Percentiles rank a stretch among this genome's conserved stretches.
Conservation (phyloP, 2,113 vertebrate species). For the Psammodynastes pulverulentus region DNA sequence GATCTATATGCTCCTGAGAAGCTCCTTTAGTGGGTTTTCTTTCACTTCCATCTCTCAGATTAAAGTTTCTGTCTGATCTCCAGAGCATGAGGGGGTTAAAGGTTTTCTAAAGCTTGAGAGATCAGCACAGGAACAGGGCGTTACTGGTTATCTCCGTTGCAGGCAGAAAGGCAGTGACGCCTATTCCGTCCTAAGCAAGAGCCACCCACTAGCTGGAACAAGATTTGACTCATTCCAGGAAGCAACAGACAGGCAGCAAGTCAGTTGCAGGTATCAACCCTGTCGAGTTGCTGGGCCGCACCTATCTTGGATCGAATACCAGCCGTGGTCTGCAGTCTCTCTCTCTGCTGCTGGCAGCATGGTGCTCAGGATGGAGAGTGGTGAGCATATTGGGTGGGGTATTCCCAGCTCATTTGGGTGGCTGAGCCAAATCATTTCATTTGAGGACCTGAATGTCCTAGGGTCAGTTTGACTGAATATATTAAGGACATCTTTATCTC, state of each 20-base stretch:
- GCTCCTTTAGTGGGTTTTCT: neutral
- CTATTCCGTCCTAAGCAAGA: neutral
- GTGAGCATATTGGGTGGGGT: neutral
- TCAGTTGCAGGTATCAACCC: neutral
- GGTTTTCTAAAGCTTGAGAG: rapidly evolving
- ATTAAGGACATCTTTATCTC: neutral
- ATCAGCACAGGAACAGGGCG: slow-evolving; percentile 44
- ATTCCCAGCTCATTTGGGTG: neutral
- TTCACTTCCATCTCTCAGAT: too few species aligned
- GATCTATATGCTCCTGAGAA: neutral
- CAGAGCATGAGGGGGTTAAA: slow-evolving; percentile 38
- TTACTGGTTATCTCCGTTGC: slow-evolving; percentile 28
- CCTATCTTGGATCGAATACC: neutral
- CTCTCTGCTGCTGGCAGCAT: slow-evolving; percentile 1
- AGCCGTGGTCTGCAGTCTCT: rapidly evolving
- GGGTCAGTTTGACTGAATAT: neutral
- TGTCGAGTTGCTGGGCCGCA: neutral
- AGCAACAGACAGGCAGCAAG: slow-evolving; percentile 12
- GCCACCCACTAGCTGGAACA: neutral
- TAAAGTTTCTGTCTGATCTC: neutral
- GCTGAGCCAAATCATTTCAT: neutral
- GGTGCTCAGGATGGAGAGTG: slow-evolving; percentile 39
- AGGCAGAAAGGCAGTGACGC: slow-evolving; percentile 21
- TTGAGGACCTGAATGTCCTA: neutral
- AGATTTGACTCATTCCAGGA: slow-evolving; percentile 48